Evolutionary conservation across 2,797 vertebrate species (phyloP).

Genomic region (Ctenosaura bakeri): DNA sequence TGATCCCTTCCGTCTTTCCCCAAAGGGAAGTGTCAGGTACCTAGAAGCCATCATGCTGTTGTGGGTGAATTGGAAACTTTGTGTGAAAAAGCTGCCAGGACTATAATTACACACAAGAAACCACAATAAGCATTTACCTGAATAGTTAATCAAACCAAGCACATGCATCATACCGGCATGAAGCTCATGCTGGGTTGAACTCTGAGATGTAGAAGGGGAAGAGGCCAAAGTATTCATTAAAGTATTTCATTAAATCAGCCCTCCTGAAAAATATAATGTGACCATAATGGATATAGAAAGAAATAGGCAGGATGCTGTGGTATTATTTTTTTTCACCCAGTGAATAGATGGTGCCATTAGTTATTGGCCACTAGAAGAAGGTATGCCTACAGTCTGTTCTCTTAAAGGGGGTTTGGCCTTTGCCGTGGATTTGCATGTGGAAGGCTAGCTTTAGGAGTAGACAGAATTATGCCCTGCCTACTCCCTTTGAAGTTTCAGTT

Average conservation of each 20-base stretch:
- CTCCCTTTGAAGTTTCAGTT: neutral
- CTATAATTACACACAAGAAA: neutral
- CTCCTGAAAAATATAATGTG: neutral
- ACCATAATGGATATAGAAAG: neutral
- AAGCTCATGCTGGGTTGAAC: conserved; percentile 6
- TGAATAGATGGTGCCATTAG: neutral
- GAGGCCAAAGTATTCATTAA: neutral
- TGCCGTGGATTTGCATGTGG: neutral
- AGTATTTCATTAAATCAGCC: neutral
- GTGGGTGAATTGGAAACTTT: neutral
- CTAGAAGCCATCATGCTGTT: neutral
- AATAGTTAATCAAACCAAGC: conserved; percentile 5
- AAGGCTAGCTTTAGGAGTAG: neutral
- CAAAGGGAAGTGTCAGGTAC: neutral
- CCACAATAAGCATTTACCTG: conserved; percentile 13
- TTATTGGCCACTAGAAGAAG: neutral
- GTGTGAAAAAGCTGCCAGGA: neutral
- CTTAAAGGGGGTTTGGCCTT: neutral
- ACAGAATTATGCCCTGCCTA: neutral
- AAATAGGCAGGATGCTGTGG: neutral
- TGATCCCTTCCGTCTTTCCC: neutral
- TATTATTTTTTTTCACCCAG: no score
- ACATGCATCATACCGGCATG: neutral
- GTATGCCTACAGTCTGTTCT: neutral
- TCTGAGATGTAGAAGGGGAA: neutral